phyloP scores from a whole-genome alignment of 2,113 vertebrate species.

The Leucoraja erinaceus region DNA sequence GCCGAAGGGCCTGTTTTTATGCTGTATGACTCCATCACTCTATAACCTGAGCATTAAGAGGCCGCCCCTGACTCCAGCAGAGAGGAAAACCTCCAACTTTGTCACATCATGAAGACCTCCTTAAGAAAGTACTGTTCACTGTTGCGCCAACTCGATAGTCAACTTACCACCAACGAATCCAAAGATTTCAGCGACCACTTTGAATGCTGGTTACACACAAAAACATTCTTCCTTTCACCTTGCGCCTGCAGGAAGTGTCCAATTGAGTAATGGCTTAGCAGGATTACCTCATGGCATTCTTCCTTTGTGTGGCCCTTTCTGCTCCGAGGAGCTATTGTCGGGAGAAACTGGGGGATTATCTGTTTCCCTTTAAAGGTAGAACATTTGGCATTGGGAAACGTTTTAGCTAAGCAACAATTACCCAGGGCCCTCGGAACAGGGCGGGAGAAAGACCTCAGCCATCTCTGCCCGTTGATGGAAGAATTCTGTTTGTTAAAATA shows the following conservation, averaged over 20 bases:
- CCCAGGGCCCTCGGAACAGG: background rate
- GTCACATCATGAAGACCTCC: background rate
- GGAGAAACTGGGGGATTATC: background rate
- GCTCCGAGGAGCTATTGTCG: background rate
- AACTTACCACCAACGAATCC: constrained; percentile 4
- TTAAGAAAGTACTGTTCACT: background rate
- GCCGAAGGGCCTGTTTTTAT: too few species aligned
- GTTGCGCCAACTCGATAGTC: constrained; percentile 22
- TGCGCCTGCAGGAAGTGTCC: background rate
- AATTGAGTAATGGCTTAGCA: background rate
- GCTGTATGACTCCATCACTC: too few species aligned
- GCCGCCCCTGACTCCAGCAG: background rate
- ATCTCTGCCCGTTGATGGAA: background rate
- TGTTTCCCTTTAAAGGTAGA: background rate
- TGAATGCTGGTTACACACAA: constrained; percentile 22
- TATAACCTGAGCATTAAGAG: background rate
- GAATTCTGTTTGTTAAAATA: background rate
- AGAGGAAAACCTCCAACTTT: background rate
- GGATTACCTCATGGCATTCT: constrained; percentile 30
- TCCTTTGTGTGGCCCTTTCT: background rate
- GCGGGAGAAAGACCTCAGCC: background rate
- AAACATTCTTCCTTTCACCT: constrained; percentile 9
- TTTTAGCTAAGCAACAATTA: background rate
- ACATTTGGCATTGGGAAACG: background rate
- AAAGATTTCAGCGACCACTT: background rate